A percentile compares a stretch with the other conserved stretches of the same genome.
Conservation (phyloP, 2,888 invertebrate genomes). For the Poecilus cupreus region DNA sequence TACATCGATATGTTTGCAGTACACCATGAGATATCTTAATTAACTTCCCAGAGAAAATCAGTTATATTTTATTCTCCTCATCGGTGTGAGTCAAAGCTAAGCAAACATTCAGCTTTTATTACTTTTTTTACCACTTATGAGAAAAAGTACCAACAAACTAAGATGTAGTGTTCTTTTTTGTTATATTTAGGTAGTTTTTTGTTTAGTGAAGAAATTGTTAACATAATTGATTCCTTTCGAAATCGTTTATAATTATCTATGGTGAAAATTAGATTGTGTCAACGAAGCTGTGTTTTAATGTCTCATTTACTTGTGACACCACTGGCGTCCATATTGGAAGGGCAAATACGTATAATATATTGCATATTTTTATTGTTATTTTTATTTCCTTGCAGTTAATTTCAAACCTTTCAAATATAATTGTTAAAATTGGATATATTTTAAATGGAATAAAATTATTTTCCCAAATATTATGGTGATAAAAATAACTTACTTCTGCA, state of each 20-base stretch:
- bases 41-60: conserved; percentile 31
- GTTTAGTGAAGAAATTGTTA: conserved; percentile 7
- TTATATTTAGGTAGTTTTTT: neutral
- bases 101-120: neutral
- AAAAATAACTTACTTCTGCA: neutral
- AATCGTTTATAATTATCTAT: conserved; percentile 15
- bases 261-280: conserved; percentile 24
- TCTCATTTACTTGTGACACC: neutral
- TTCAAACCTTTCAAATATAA: too few species aligned
- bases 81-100: conserved; percentile 15
- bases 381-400: too few species aligned
- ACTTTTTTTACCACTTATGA: conserved; percentile 18
- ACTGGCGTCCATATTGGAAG: neutral
- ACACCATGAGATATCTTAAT: conserved; percentile 44
- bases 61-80: conserved; percentile 14
- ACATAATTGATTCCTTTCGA: conserved; percentile 24
- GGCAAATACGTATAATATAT: too few species aligned
- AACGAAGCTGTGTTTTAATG: neutral
- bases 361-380: too few species aligned
- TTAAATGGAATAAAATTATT: too few species aligned
- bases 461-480: neutral
- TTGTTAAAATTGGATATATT: too few species aligned
- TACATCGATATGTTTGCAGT: conserved; percentile 12
- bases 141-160: conserved; percentile 9
- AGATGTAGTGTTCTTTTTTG: conserved; percentile 8